A percentile compares a stretch with the other conserved stretches of the same genome.
phyloP scores from a whole-genome alignment of 2,113 vertebrate genomes.

The Triplophysa rosa region DNA sequence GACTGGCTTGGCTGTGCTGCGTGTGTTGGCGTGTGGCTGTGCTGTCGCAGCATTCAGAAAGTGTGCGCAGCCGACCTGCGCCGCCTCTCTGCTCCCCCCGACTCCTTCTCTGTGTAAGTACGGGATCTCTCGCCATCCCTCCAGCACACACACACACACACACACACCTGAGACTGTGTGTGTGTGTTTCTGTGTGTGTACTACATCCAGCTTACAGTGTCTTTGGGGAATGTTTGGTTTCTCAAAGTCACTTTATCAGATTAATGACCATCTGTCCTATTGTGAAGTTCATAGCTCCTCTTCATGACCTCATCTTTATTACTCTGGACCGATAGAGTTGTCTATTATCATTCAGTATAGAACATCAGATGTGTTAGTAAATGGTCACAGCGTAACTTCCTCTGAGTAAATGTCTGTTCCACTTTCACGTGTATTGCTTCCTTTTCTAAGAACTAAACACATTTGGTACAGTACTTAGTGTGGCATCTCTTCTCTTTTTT shows the following conservation, averaged over 20 bases:
- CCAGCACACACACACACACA: constrained; percentile 39
- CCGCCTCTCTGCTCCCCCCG: constrained; percentile 97
- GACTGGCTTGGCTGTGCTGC: constrained; percentile 76
- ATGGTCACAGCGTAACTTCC: too few species aligned
- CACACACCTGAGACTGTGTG: background rate
- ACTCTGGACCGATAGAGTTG: background rate
- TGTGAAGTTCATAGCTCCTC: background rate
- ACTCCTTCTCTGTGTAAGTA: constrained; percentile 99
- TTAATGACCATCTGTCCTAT: background rate
- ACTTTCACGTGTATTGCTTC: background rate
- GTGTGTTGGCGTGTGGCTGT: constrained; percentile 54
- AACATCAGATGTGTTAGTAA: too few species aligned
- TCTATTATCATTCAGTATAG: background rate
- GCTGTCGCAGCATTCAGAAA: constrained; percentile 90
- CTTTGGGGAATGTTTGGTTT: too few species aligned
- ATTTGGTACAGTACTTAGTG: background rate
- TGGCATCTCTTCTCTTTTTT: background rate
- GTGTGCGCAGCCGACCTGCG: constrained; percentile 95
- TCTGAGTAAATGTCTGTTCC: background rate
- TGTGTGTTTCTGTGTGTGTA: constrained; percentile 9
- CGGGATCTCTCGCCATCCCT: constrained; percentile 66
- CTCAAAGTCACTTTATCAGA: background rate
- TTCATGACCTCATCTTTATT: background rate
- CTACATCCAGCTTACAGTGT: background rate
- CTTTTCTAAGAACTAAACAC: background rate